Conservation (phyloP, 1,140 invertebrate species). For the Rhagoletis zephyria region DNA sequence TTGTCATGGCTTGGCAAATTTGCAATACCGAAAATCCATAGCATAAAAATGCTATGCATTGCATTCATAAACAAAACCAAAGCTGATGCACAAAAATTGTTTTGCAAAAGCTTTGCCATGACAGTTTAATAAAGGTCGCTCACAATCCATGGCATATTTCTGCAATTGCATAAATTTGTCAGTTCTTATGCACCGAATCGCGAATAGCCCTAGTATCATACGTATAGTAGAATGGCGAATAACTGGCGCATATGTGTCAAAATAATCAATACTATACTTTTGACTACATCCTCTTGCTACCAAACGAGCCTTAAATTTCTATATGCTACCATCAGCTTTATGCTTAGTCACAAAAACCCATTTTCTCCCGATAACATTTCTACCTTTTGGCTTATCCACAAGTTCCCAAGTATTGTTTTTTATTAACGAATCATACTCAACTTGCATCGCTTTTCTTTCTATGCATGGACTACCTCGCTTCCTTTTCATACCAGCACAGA, state of each 20-base stretch:
- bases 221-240: constrained; percentile 66
- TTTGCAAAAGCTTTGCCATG: no score
- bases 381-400: constrained; percentile 56
- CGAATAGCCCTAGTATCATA: constrained; percentile 63
- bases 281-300: no score
- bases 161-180: no score
- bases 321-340: constrained; percentile 56
- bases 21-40: no score
- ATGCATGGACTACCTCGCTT: constrained; percentile 33
- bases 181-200: no score
- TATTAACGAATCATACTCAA: not conserved
- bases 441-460: not conserved
- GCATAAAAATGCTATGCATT: no score
- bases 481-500: not conserved
- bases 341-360: constrained; percentile 60
- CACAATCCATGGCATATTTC: no score
- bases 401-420: constrained; percentile 60
- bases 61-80: no score
- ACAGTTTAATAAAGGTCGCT: no score
- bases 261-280: no score
- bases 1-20: no score
- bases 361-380: constrained; percentile 29
- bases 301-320: not conserved
- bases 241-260: constrained; percentile 60
- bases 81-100: no score